A percentile compares a stretch with the other conserved stretches of the same genome.
Evolutionary conservation across 1,140 invertebrate genomes (phyloP).

Genomic region (Xylocopa sonorina): DNA sequence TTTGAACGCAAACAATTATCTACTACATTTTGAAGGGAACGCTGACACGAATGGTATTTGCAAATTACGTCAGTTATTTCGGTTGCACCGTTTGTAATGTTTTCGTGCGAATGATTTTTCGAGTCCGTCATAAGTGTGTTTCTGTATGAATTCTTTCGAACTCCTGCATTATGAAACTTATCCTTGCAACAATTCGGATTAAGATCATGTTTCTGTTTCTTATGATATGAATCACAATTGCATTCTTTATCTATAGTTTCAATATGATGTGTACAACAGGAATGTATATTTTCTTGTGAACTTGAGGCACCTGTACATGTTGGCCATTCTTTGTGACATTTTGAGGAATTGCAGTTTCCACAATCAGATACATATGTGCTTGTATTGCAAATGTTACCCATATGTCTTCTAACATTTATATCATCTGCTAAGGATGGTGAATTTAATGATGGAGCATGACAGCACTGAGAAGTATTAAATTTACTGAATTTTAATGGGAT

Average conservation of each 20-base stretch:
- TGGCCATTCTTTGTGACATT: conserved; percentile 43
- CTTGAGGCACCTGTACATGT: conserved; percentile 25
- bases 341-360: conserved; percentile 36
- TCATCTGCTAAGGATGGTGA: conserved; percentile 24
- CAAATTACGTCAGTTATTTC: conserved; percentile 23
- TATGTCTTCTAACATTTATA: background rate
- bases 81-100: background rate
- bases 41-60: conserved; percentile 39
- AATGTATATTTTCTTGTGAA: conserved; percentile 61
- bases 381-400: background rate
- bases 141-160: conserved; percentile 28
- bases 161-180: conserved; percentile 25
- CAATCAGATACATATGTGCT: conserved; percentile 16
- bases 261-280: conserved; percentile 52
- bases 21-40: conserved; percentile 33
- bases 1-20: conserved; percentile 52
- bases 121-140: background rate
- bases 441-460: conserved; percentile 39
- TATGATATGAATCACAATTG: conserved; percentile 38
- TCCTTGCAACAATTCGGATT: conserved; percentile 46
- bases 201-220: conserved; percentile 42
- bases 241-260: conserved; percentile 38
- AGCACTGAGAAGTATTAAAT: conserved; percentile 53
- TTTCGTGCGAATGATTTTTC: conserved; percentile 47
- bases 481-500: conserved; percentile 41